These are phyloP conservation scores for Choristoneura rosaceana DNA, from an alignment of 2,888 invertebrate species.

Conservation along the genomic window DNA sequence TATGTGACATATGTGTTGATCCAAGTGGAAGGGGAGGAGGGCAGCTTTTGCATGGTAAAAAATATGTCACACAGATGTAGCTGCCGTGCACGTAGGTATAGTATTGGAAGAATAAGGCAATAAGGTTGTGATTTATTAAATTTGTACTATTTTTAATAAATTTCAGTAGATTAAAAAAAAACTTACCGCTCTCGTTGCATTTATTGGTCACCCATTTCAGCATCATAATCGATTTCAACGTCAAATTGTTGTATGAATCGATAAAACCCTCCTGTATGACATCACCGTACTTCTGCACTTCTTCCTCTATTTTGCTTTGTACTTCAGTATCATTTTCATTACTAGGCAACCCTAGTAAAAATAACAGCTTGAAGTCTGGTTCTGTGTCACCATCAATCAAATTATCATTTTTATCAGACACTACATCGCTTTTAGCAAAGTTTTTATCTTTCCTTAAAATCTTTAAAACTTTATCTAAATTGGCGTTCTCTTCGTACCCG, in stretches of 20 bases:
- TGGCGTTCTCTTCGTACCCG: constrained; percentile 66
- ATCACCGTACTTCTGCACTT: constrained; percentile 89
- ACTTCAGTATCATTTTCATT: constrained; percentile 84
- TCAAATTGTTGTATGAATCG: constrained; percentile 95
- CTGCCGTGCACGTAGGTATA: no score
- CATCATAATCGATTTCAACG: constrained; percentile 93
- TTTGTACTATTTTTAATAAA: no score
- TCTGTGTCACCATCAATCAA: constrained; percentile 49
- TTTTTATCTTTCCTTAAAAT: constrained; percentile 60
- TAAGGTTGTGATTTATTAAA: no score
- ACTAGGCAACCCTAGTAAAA: constrained; percentile 87
- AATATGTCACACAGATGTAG: no score
- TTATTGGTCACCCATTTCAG: constrained; percentile 91
- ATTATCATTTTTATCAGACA: constrained; percentile 45
- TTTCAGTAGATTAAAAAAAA: not conserved
- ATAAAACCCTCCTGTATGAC: constrained; percentile 93
- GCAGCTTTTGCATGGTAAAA: no score
- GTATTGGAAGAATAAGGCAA: no score
- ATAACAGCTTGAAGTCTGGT: constrained; percentile 71
- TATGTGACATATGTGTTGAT: no score
- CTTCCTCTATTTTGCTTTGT: constrained; percentile 87
- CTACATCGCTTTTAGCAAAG: constrained; percentile 50
- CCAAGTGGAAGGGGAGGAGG: no score
- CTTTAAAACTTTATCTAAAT: constrained; percentile 63
- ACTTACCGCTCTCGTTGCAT: constrained; percentile 85